A percentile compares a stretch with the other conserved stretches of the same genome.
These are phyloP conservation scores for Spheniscus humboldti DNA, from an alignment of 2,797 vertebrate genomes.

Conservation along the genomic window DNA sequence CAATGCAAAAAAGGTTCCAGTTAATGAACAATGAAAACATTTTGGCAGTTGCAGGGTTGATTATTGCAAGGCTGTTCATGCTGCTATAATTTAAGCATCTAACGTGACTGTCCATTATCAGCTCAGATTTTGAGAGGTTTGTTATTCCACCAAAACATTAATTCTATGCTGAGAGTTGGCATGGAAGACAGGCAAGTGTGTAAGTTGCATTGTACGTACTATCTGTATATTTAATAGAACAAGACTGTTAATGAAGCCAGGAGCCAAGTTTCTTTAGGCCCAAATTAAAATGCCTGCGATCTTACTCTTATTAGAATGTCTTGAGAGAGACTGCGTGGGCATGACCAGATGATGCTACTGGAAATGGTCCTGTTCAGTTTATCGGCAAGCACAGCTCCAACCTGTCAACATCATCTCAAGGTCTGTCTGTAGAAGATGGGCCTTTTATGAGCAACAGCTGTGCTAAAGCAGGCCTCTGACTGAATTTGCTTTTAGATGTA, in stretches of 20 bases:
- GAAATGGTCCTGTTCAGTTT: background rate
- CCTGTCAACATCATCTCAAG: background rate
- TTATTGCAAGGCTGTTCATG: conserved; percentile 19
- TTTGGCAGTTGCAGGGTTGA: conserved; percentile 48
- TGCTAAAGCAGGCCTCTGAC: background rate
- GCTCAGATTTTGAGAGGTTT: conserved; percentile 56
- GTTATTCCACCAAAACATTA: conserved; percentile 52
- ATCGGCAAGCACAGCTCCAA: background rate
- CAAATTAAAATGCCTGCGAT: background rate
- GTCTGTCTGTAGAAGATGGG: background rate
- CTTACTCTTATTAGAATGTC: background rate
- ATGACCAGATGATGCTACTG: background rate
- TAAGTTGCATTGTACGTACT: background rate
- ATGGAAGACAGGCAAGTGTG: background rate
- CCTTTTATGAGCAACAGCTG: background rate
- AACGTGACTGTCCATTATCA: conserved; percentile 63
- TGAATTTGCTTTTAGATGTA: background rate
- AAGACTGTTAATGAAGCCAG: background rate
- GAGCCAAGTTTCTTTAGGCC: background rate
- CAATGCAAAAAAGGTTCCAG: conserved; percentile 63
- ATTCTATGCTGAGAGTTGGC: background rate
- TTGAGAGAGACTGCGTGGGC: background rate
- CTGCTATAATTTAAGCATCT: conserved; percentile 29
- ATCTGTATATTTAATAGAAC: background rate
- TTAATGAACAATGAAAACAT: conserved; percentile 61